Evolutionary conservation across 2,797 vertebrate genomes (phyloP).

Genomic region (Linurgus olivaceus): DNA sequence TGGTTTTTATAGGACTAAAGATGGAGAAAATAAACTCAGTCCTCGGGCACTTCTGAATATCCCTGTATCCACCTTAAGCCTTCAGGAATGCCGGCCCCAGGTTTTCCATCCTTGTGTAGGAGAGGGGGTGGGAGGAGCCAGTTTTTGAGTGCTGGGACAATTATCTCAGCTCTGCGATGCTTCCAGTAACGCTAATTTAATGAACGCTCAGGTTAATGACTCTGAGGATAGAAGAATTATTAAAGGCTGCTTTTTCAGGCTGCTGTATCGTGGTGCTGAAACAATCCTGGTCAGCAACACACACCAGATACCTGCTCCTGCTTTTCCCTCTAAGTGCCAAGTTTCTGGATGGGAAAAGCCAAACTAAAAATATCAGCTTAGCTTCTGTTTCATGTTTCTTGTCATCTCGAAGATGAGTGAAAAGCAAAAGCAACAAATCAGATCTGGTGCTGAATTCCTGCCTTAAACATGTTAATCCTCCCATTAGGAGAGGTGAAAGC

Average conservation of each 20-base stretch:
- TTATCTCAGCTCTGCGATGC: conserved; percentile 14
- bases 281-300: neutral
- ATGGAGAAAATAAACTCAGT: neutral
- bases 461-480: conserved; percentile 16
- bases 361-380: neutral
- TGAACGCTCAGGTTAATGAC: neutral
- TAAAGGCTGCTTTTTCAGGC: neutral
- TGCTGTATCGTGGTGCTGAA: neutral
- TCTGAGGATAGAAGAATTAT: neutral
- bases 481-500: conserved; percentile 3
- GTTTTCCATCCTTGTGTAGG: neutral
- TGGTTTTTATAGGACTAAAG: neutral
- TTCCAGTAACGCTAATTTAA: conserved; percentile 21
- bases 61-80: neutral
- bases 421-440: neutral
- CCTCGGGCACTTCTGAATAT: neutral
- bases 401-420: neutral
- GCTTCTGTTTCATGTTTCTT: neutral
- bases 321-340: neutral
- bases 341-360: neutral
- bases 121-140: neutral
- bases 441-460: neutral
- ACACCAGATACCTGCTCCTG: neutral
- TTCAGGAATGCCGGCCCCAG: neutral
- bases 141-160: neutral